A percentile compares a stretch with the other conserved stretches of the same genome.
Conservation (phyloP, 2,113 vertebrate genomes). For the Xiphias gladius region DNA sequence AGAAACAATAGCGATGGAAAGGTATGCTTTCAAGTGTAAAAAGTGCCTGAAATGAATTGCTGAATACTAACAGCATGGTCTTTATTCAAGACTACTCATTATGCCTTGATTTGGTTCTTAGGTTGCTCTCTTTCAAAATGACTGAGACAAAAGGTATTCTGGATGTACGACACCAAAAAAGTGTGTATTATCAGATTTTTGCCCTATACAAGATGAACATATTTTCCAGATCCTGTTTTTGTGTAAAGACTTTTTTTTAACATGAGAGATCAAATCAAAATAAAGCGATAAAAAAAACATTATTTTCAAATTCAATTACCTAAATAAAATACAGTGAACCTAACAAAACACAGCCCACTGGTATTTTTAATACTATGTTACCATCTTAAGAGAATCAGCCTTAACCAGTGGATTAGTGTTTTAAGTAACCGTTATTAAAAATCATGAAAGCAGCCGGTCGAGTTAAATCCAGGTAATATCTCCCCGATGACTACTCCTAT, state of each 20-base stretch:
- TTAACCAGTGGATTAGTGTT: slow-evolving; percentile 45
- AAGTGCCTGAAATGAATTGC: neutral
- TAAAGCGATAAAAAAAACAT: neutral
- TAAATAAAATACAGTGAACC: neutral
- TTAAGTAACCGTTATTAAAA: slow-evolving; percentile 39
- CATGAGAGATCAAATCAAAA: neutral
- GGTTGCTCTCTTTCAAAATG: neutral
- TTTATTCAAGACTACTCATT: neutral
- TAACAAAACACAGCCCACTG: neutral
- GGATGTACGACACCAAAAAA: slow-evolving; percentile 8
- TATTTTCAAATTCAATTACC: slow-evolving; percentile 7
- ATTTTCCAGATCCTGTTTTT: neutral
- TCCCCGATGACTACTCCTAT: slow-evolving; percentile 38
- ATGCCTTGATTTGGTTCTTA: neutral
- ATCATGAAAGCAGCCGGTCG: slow-evolving; percentile 26
- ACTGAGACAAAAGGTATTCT: neutral
- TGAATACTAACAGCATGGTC: neutral
- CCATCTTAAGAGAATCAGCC: slow-evolving; percentile 24
- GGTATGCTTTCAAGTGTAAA: neutral
- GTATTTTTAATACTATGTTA: slow-evolving; percentile 16
- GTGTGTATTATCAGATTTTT: neutral
- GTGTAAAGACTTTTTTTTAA: neutral
- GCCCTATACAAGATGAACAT: neutral
- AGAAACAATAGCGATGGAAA: neutral
- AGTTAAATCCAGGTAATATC: slow-evolving; percentile 59